Base-by-base conservation (phyloP, 2,888 invertebrate genomes). In the Chymomyza fuscimana region DNA sequence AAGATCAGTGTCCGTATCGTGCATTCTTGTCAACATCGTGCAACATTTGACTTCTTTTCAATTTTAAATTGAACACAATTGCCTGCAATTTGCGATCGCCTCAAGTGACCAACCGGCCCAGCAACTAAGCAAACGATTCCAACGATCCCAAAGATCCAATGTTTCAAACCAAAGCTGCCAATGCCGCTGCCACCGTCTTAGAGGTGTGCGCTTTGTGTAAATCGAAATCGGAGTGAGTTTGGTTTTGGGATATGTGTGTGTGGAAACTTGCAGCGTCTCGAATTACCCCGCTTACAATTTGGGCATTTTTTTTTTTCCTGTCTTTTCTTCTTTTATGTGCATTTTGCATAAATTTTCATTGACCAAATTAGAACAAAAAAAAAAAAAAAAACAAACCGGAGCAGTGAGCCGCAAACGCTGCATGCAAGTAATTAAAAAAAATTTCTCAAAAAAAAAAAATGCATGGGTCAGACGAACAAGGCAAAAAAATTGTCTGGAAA, bases 1-100 rank as follows among this genome's bases (percentile, higher is more conserved):
- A 40, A 29, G 19, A 19, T 16, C 36, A 54, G 16, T 54, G 19
- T 54, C 3, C 16, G 16, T 54, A n/a, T 54, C 59, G 36, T 58
- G 67, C 77, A 74, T 71, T 78, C 69, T 70, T 72, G 70, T 72
- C 80, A 36, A 15, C 51, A 15, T 59, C 64, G 59, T 40, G 54
- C 69, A 65, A 74, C 85, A 76, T 77, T 78, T 84, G 78, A 83
- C 79, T 88, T 86, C 80, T 86, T 88, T 85, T 89, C 89, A 86
- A 89, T 88, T 89, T 86, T 89, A 84, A 90, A 90, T 90, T 90
- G 90, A 83, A 74, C 71, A 71, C 79, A 86, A 86, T 81, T 82
- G 81, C 77, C 70, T 66, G 65, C 80, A 82, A 81, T 81, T 81
- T 77, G 16, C 12, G 29, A 46, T 46, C 12, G 40, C 40, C 61